Percentiles rank a stretch among this genome's conserved stretches.
Conservation (phyloP, 2,888 invertebrate genomes). For the Caenorhabditis macrosperma region DNA sequence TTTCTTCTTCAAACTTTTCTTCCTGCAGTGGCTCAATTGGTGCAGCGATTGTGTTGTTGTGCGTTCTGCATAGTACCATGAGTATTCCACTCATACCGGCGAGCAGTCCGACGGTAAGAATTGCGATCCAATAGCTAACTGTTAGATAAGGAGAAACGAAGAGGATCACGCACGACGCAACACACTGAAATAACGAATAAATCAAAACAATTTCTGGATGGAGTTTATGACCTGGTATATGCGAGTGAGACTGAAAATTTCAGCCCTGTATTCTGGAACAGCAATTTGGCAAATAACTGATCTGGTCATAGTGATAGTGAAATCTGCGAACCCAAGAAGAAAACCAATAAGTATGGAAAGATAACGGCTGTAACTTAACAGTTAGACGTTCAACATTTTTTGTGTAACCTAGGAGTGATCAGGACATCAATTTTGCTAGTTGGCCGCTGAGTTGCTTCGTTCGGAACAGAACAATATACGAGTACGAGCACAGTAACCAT, state of each 20-base stretch:
- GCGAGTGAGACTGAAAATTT: conserved; percentile 59
- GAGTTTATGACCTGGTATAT: conserved; percentile 50
- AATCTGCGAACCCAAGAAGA: conserved; percentile 60
- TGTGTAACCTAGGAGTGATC: conserved; percentile 60
- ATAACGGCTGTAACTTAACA: conserved; percentile 46
- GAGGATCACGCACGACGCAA: conserved; percentile 55
- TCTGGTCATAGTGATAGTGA: conserved; percentile 60
- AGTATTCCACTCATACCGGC: conserved; percentile 37
- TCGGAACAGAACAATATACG: conserved; percentile 58
- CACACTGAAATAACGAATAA: conserved; percentile 39
- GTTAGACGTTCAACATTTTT: neutral
- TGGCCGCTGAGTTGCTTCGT: conserved; percentile 53
- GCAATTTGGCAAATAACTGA: conserved; percentile 62
- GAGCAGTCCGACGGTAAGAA: conserved; percentile 37
- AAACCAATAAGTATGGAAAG: conserved; percentile 53
- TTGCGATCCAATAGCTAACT: conserved; percentile 44
- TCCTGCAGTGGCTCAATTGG: conserved; percentile 56
- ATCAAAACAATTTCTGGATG: neutral
- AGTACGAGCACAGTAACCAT: conserved; percentile 39
- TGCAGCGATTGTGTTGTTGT: conserved; percentile 34
- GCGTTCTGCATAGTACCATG: conserved; percentile 42
- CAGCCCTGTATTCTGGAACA: conserved; percentile 59
- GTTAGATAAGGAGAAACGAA: conserved; percentile 60
- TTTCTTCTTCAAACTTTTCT: conserved; percentile 33
- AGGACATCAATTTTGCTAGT: conserved; percentile 29